Evolutionary conservation across 2,888 invertebrate species (phyloP).

Genomic region (Liposcelis brunnea): DNA sequence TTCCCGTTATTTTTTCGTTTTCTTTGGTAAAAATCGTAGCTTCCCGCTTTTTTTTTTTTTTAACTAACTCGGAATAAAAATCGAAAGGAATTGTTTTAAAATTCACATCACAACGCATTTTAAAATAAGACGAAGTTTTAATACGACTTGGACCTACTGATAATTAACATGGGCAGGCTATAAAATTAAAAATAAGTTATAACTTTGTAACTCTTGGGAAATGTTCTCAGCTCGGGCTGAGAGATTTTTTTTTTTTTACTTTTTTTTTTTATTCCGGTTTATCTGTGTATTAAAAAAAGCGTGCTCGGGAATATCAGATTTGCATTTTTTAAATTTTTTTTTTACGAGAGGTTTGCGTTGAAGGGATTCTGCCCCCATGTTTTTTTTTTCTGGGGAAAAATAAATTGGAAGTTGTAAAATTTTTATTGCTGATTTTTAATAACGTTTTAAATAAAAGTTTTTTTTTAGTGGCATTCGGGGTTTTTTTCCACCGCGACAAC

Average conservation of each 20-base stretch:
- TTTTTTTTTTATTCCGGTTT: slow-evolving; percentile 12
- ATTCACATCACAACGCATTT: not conserved
- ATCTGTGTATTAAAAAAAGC: not conserved
- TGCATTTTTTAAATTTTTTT: slow-evolving; percentile 3
- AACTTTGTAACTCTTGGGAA: too few relatives aligned
- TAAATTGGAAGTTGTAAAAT: too few relatives aligned
- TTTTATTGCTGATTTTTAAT: too few relatives aligned
- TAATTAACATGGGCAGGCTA: too few relatives aligned
- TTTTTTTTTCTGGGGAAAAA: too few relatives aligned
- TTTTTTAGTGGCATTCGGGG: too few relatives aligned
- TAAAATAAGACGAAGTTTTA: not conserved
- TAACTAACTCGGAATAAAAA: slow-evolving; percentile 1
- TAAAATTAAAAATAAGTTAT: too few relatives aligned
- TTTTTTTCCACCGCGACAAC: too few relatives aligned
- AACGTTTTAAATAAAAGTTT: too few relatives aligned
- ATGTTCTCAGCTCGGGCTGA: not conserved
- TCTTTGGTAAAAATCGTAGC: too few relatives aligned
- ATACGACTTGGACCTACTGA: too few relatives aligned
- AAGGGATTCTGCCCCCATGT: slow-evolving; percentile 5
- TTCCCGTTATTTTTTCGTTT: too few relatives aligned
- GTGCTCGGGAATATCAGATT: not conserved
- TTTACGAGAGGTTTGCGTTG: slow-evolving; percentile 9
- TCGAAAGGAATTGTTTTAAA: not conserved
- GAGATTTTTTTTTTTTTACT: slow-evolving; percentile 10
- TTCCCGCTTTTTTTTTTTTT: not conserved